A percentile compares a stretch with the other conserved stretches of the same genome.
These are phyloP conservation scores for Tinamus guttatus DNA, from an alignment of 2,113 vertebrate genomes.

Conservation along the genomic window DNA sequence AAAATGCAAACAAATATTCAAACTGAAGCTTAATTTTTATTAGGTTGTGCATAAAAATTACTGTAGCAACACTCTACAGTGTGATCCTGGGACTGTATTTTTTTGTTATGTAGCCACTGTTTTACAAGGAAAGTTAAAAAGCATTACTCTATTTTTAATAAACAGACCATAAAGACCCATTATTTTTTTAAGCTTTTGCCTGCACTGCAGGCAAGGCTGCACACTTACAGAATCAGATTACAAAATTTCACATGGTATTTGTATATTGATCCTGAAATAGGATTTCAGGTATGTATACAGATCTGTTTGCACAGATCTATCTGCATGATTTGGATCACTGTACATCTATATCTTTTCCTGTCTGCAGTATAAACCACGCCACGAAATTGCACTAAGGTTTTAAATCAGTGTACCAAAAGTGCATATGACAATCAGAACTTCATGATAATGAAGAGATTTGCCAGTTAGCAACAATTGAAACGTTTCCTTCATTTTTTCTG, in stretches of 20 bases:
- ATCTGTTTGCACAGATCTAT: background rate
- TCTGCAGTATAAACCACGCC: background rate
- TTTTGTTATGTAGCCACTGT: background rate
- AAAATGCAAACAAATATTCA: background rate
- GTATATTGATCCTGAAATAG: background rate
- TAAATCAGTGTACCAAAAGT: background rate
- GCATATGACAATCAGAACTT: background rate
- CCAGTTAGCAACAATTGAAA: background rate
- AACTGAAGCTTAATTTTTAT: slow-evolving; percentile 29
- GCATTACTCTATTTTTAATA: background rate
- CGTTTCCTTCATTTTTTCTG: background rate
- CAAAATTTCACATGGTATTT: background rate
- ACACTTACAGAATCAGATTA: background rate
- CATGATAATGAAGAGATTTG: background rate
- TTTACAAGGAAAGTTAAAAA: background rate
- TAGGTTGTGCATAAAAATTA: slow-evolving; percentile 24
- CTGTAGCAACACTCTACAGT: background rate
- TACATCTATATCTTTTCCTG: background rate
- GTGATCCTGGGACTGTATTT: background rate
- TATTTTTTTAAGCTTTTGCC: background rate
- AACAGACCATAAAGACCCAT: background rate
- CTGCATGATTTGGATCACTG: background rate
- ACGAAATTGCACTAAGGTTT: background rate
- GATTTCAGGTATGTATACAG: background rate
- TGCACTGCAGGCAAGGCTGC: slow-evolving; percentile 9